Conservation (phyloP, 2,113 vertebrate species). For the Gavia stellata region DNA sequence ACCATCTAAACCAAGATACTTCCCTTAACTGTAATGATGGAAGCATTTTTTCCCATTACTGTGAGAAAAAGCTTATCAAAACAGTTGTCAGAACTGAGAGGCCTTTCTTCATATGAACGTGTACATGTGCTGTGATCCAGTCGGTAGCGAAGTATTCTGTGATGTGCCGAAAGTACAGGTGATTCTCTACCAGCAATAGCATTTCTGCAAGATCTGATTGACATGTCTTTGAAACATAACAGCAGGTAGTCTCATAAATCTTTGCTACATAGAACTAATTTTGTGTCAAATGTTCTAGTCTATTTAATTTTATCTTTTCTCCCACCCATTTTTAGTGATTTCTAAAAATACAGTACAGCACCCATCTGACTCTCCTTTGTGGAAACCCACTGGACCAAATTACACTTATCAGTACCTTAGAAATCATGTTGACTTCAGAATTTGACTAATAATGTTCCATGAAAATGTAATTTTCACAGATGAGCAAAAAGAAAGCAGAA, state of each 20-base stretch:
- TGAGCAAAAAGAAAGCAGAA: background rate
- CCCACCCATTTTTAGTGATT: background rate
- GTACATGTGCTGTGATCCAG: background rate
- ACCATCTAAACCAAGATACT: background rate
- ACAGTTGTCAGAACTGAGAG: background rate
- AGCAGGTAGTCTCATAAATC: background rate
- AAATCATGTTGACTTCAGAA: background rate
- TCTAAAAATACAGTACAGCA: background rate
- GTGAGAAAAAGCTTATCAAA: background rate
- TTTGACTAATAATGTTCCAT: background rate
- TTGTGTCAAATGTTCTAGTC: background rate
- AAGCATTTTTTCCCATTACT: background rate
- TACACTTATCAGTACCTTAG: background rate
- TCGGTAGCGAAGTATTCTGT: rapidly evolving
- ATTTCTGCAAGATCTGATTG: background rate
- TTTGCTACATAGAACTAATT: background rate
- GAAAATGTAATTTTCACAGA: background rate
- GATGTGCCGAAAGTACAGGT: background rate
- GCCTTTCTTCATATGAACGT: background rate
- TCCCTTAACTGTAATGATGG: background rate
- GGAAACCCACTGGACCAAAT: background rate
- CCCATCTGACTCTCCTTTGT: background rate
- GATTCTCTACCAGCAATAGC: background rate
- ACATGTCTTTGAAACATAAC: background rate
- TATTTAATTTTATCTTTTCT: background rate